Evolutionary conservation across 1,140 invertebrate genomes (phyloP), one percentile per base, ranked within the genome.

Genomic region (Lethocerus indicus): DNA sequence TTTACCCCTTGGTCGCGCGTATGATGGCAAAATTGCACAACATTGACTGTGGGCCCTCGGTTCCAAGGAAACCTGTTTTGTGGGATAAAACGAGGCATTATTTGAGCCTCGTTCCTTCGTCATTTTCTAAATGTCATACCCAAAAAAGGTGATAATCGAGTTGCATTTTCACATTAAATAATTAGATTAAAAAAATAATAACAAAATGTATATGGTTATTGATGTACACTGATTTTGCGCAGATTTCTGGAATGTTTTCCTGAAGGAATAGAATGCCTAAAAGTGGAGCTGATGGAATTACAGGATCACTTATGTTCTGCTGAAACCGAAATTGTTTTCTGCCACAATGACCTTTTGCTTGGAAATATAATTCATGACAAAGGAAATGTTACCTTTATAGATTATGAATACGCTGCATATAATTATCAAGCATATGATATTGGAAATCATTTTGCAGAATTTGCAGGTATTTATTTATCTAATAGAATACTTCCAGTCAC

Each of bases 381-480:
- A 56, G 50, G 58, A 62, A 68, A 67, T 21, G 78, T 97, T 3
- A 79, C 78, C 20, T 98, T 98, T 63, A 98, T 98, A 59, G 95
- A 98, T 67, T 98, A 89, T 67, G 95, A 98, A 66, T 98, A 98
- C 69, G 85, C 87, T 6, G 82, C 75, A 51, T 81, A 81, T 58
- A 98, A 98, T 68, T 94, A 88, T 69, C 87, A 93, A 66, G 83
- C 89, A 1, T 98, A 77, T 67, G 95, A 98, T 68, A 93, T 98
- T 64, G 94, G 82, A 14, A 96, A 98, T 72, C 93, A 98, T 71
- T 98, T 98, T 71, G 81, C 83, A 59, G 94, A 98, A 75, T 97
- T 90, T 75, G 87, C 86, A 59, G 93, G 93, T 84, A 72, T 73
- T 67, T 54, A 40, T 35, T 14, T 20, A 9, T 37, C 2, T 26